Evolutionary conservation across 1,140 invertebrate genomes (phyloP).

Genomic region (Nilaparvata lugens): DNA sequence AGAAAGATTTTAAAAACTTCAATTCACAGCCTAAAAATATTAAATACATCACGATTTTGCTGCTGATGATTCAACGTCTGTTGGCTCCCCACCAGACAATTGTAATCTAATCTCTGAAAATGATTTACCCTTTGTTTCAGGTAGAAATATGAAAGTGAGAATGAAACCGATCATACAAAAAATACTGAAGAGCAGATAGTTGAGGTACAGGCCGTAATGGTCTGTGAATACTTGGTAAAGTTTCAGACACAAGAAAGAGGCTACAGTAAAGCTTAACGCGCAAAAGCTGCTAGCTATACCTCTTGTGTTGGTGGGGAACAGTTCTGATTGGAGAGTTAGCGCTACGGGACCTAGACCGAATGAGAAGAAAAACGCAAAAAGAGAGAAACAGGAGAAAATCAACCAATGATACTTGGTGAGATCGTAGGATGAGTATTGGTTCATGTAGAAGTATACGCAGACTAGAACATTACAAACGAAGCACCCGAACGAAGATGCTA

Average conservation of each 20-base stretch:
- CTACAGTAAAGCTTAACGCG: constrained; percentile 1
- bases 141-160: constrained; percentile 3
- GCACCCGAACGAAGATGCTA: constrained; percentile 47
- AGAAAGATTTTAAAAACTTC: too few relatives aligned
- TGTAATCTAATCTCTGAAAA: constrained; percentile 17
- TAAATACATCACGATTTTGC: too few relatives aligned
- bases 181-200: constrained; percentile 13
- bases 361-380: constrained; percentile 11
- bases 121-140: constrained; percentile 19
- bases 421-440: neutral
- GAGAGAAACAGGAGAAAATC: neutral
- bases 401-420: neutral
- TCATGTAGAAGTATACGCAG: constrained; percentile 8
- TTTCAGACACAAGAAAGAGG: constrained; percentile 18
- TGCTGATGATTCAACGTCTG: too few relatives aligned
- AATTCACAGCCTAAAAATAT: too few relatives aligned
- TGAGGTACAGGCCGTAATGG: constrained; percentile 14
- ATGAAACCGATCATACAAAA: constrained; percentile 16
- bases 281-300: constrained; percentile 2
- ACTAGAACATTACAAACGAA: constrained; percentile 51
- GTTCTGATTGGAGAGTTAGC: constrained; percentile 12
- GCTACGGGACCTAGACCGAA: constrained; percentile 21
- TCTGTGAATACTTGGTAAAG: constrained; percentile 17
- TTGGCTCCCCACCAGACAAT: neutral
- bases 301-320: constrained; percentile 11